Evolutionary conservation across 2,888 invertebrate genomes (phyloP), one percentile per base, ranked within the genome.

Genomic region (Drosophila austrosaltans): DNA sequence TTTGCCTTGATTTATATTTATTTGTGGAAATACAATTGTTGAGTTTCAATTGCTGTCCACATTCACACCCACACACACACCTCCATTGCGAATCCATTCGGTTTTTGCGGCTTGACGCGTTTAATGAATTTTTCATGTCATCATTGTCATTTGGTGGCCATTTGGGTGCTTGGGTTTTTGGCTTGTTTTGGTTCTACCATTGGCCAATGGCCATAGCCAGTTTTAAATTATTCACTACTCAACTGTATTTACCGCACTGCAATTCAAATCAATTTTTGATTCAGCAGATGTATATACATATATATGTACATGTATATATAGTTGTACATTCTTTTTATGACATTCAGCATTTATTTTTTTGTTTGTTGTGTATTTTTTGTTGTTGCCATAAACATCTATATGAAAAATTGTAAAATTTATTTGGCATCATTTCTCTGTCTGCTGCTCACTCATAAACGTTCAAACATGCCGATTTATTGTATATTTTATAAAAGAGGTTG

Each of bases 241-340:
- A 76, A 79, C 82, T 86, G 77, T 85, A 72, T 75, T 83, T 75
- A 83, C 87, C 86, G 82, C 87, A 83, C 69, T 63, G 76, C 80
- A 68, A 80, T 88, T 82, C 72, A 86, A 86, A 86, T 88, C 86
- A 86, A 86, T 86, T 86, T 86, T 88, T 86, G 88, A 83, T 84
- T 76, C 72, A 59, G 53, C 63, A 66, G 59, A 75, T 79, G 67
- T 75, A 39, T 61, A 63, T 70, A 63, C 68, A 75, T 59, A 72
- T 72, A 56, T 53, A 56, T 32, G 30, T 30, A 10, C 44, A 16
- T 25, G 2, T n/a, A 40, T 39, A 12, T 12, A 12, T 48, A 16
- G 48, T 30, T 30, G 4, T 30, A 30, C 6, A 48, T 48, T 48
- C 20, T 20, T 48, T 48, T 20, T 48, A 40, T 61, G 54, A 39